A percentile compares a stretch with the other conserved stretches of the same genome.
These are phyloP conservation scores for Epirrhoe tristata DNA, from an alignment of 2,888 invertebrate species.

Conservation along the genomic window DNA sequence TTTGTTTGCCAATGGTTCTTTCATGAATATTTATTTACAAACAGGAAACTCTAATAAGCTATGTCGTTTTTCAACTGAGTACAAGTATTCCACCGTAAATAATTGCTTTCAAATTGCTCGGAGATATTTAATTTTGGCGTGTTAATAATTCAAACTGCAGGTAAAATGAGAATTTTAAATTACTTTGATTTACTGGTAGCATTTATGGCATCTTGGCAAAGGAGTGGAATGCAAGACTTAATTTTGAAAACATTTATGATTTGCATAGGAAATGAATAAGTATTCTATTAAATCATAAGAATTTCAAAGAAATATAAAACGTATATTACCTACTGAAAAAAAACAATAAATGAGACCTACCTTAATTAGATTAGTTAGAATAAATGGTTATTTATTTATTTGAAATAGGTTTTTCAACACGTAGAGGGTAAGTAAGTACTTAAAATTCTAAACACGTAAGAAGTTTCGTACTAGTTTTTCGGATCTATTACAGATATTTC, in stretches of 20 bases:
- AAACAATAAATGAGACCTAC: no score
- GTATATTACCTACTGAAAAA: no score
- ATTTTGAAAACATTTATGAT: constrained; percentile 9
- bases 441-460: no score
- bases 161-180: constrained; percentile 30
- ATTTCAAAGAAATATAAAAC: no score
- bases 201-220: constrained; percentile 30
- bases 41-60: constrained; percentile 27
- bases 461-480: neutral
- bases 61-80: constrained; percentile 22
- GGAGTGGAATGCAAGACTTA: constrained; percentile 16
- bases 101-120: constrained; percentile 26
- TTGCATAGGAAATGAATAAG: neutral
- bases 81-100: constrained; percentile 25
- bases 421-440: no score
- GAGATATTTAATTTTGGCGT: constrained; percentile 28
- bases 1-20: neutral
- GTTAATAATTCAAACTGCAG: constrained; percentile 32
- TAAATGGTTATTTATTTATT: no score
- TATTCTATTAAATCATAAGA: neutral
- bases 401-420: no score
- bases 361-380: no score
- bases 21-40: constrained; percentile 29
- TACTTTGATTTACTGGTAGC: constrained; percentile 28
- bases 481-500: neutral